Percentiles rank a stretch among this genome's conserved stretches.
Evolutionary conservation across 2,888 invertebrate species (phyloP).

Genomic region (Boloria euphrosyne): DNA sequence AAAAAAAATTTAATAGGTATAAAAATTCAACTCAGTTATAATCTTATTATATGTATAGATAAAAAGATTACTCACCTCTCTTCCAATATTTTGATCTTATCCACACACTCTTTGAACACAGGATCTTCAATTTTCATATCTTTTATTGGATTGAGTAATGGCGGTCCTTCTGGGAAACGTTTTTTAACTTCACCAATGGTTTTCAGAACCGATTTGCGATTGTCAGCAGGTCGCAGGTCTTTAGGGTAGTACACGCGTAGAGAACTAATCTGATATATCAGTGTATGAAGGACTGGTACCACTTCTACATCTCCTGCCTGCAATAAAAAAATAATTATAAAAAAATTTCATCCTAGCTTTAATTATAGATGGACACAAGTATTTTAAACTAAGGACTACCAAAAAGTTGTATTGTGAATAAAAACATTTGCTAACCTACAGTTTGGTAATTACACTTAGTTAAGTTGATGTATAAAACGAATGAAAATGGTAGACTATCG

Average conservation of each 20-base stretch:
- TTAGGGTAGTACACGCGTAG: slow-evolving; percentile 94
- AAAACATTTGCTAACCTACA: too few species aligned
- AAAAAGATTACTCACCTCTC: slow-evolving; percentile 79
- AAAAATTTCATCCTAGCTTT: not conserved
- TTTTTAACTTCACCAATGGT: slow-evolving; percentile 94
- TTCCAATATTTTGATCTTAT: slow-evolving; percentile 92
- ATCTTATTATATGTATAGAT: too few species aligned
- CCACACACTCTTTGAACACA: slow-evolving; percentile 90
- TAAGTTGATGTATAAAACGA: too few species aligned
- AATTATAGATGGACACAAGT: not conserved
- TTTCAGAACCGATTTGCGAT: slow-evolving; percentile 91
- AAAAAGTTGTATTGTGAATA: too few species aligned
- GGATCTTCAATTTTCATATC: slow-evolving; percentile 97
- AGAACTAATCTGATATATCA: slow-evolving; percentile 93
- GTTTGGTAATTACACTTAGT: too few species aligned
- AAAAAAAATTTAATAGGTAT: too few species aligned
- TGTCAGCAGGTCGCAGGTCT: slow-evolving; percentile 93
- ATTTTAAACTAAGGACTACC: not conserved
- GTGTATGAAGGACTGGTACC: slow-evolving; percentile 91
- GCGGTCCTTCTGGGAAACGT: slow-evolving; percentile 93
- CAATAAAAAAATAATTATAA: slow-evolving; percentile 19
- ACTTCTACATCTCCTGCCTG: slow-evolving; percentile 93
- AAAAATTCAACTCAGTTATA: too few species aligned
- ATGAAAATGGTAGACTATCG: too few species aligned
- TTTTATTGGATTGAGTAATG: slow-evolving; percentile 94